Conservation (phyloP, 2,113 vertebrate species). For the Heterochromis multidens region DNA sequence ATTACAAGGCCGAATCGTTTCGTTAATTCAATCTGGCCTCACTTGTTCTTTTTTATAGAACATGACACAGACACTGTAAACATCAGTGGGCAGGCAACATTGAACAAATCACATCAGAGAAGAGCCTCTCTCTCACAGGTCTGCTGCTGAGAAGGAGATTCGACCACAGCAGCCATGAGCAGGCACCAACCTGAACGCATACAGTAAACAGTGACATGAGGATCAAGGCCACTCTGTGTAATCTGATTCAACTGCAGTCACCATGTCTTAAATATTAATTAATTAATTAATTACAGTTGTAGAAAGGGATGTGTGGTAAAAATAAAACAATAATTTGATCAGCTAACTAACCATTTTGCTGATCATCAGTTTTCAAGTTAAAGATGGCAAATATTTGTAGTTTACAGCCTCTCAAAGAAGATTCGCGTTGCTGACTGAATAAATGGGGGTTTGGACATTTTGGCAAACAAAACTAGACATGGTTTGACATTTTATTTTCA, state of each 20-base stretch:
- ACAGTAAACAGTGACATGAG: background rate
- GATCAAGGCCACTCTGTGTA: background rate
- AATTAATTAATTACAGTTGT: background rate
- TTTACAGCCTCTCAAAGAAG: accelerated
- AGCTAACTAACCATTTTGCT: background rate
- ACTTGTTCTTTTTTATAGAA: constrained; percentile 66
- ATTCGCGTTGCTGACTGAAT: background rate
- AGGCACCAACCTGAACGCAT: background rate
- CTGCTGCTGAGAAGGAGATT: background rate
- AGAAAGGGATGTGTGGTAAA: background rate
- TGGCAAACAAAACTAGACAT: background rate
- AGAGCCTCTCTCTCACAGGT: background rate
- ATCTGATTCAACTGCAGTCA: background rate
- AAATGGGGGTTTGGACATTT: background rate
- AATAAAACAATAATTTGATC: background rate
- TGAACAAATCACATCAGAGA: constrained; percentile 37
- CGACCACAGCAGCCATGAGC: background rate
- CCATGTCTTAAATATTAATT: background rate
- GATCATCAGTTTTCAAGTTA: background rate
- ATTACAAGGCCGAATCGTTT: constrained; percentile 45
- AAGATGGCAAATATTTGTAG: background rate
- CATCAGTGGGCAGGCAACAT: background rate
- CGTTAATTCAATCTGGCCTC: constrained; percentile 63
- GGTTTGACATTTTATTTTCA: background rate
- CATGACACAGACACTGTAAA: constrained; percentile 32